Conservation (phyloP, 2,797 vertebrate species). For the Orestias chungarensis region DNA sequence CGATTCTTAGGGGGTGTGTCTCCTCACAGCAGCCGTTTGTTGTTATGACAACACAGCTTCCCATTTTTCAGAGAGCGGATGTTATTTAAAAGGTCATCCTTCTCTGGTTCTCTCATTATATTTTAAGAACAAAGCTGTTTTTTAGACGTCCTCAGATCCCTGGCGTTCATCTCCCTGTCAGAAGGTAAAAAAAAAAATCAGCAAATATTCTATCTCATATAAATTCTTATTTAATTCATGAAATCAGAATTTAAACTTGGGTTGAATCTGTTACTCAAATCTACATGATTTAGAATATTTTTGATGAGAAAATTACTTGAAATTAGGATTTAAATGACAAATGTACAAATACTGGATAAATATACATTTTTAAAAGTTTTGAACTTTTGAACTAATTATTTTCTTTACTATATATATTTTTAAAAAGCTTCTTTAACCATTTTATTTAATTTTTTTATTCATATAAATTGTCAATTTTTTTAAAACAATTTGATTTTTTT, state of each 20-base stretch:
- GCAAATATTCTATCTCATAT: not conserved
- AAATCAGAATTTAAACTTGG: not conserved
- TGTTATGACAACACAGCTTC: conserved; percentile 15
- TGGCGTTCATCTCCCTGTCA: conserved; percentile 13
- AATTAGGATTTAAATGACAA: not conserved
- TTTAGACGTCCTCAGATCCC: not conserved
- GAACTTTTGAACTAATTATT: too few species aligned
- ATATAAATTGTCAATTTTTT: too few species aligned
- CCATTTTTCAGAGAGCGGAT: conserved; percentile 8
- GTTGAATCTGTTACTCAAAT: too few species aligned
- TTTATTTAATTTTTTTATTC: too few species aligned
- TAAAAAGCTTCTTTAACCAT: too few species aligned
- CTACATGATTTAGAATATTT: not conserved
- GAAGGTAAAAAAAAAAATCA: conserved; percentile 35
- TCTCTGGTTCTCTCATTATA: not conserved
- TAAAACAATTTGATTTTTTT: too few species aligned
- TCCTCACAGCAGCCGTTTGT: not conserved
- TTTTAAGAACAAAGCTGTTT: not conserved
- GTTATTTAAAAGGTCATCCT: not conserved
- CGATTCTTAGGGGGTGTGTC: not conserved
- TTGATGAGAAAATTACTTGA: not conserved
- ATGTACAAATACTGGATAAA: too few species aligned
- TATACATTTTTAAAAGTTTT: too few species aligned
- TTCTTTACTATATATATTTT: too few species aligned
- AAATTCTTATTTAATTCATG: not conserved